Percentiles rank a stretch among this genome's conserved stretches.
Conservation (phyloP, 2,797 vertebrate species). For the Mus caroli region DNA sequence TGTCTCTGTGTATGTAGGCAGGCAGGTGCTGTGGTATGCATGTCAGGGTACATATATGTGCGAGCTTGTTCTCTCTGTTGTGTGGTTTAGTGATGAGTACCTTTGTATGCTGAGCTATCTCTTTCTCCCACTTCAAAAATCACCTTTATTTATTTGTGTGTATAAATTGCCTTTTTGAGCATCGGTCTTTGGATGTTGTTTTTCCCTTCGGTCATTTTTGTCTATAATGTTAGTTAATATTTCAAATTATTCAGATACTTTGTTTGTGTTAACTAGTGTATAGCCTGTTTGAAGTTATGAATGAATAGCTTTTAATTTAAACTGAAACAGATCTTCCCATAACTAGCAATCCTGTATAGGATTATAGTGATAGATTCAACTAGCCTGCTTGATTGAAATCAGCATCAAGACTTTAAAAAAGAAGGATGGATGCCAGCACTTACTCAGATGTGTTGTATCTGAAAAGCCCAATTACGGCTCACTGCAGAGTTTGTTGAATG, state of each 20-base stretch:
- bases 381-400: neutral
- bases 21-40: neutral
- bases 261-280: neutral
- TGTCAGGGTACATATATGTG: neutral
- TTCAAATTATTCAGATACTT: neutral
- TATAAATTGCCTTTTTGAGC: conserved; percentile 2
- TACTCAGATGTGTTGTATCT: neutral
- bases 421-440: neutral
- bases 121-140: neutral
- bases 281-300: neutral
- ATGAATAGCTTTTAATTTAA: conserved; percentile 39
- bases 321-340: neutral
- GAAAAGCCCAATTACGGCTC: neutral
- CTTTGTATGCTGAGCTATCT: neutral
- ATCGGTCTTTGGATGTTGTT: neutral
- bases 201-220: neutral
- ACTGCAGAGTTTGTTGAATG: conserved; percentile 6
- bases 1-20: neutral
- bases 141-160: neutral
- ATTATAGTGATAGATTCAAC: neutral
- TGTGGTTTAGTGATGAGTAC: neutral
- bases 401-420: neutral
- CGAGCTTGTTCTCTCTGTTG: neutral
- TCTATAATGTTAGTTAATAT: conserved; percentile 22
- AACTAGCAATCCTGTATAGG: conserved; percentile 7